Evolutionary conservation across 2,113 vertebrate genomes (phyloP).

Genomic region (Carassius carassius): DNA sequence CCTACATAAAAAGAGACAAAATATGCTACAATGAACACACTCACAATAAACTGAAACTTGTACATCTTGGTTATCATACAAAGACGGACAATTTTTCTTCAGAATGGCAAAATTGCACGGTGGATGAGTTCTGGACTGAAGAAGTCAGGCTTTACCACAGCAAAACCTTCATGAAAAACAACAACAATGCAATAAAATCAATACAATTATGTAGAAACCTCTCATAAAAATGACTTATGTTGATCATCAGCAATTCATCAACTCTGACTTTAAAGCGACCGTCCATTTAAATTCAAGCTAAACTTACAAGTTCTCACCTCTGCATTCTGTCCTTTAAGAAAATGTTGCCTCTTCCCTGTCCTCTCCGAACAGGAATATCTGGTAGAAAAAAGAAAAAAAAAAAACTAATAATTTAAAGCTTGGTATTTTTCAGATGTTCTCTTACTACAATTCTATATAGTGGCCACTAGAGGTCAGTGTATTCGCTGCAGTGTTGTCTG

Average conservation of each 20-base stretch:
- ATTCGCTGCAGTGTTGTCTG: background rate
- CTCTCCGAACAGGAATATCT: constrained; percentile 20
- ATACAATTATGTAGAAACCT: background rate
- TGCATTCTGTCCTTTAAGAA: constrained; percentile 33
- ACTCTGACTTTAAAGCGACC: background rate
- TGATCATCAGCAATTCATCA: background rate
- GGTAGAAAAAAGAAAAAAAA: background rate
- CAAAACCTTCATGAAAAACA: constrained; percentile 15
- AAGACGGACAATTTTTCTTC: background rate
- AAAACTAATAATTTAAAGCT: background rate
- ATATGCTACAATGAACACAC: background rate
- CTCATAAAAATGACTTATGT: background rate
- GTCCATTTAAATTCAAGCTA: background rate
- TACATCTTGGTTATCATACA: background rate
- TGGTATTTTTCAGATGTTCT: background rate
- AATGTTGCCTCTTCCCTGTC: constrained; percentile 2
- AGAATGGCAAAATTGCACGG: background rate
- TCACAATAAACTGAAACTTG: background rate
- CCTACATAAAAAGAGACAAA: background rate
- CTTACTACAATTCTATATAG: background rate
- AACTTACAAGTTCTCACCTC: constrained; percentile 44
- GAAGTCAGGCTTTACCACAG: constrained; percentile 13
- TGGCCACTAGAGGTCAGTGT: constrained; percentile 27
- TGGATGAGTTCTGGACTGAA: background rate
- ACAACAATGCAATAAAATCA: background rate